Conservation (phyloP, 2,888 invertebrate genomes). For the Trissolcus japonicus region DNA sequence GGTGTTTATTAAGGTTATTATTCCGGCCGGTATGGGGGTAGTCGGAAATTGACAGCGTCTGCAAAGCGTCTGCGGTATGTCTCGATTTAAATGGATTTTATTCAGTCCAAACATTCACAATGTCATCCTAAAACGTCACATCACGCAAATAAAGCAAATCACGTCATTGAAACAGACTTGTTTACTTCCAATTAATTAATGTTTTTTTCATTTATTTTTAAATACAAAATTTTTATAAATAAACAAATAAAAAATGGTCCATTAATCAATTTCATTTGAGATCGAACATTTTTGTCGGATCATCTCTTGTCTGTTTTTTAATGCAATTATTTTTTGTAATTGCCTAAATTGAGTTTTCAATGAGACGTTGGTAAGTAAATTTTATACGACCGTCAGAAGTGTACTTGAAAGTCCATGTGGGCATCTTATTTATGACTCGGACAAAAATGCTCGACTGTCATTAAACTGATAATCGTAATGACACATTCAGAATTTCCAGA, state of each 20-base stretch:
- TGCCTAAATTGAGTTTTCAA: neutral
- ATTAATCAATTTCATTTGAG: no score
- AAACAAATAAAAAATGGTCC: neutral
- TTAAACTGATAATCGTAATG: slow-evolving; percentile 10
- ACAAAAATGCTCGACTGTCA: slow-evolving; percentile 20
- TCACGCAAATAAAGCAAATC: neutral
- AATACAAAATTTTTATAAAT: neutral
- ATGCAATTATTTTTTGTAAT: slow-evolving; percentile 4
- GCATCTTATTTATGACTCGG: slow-evolving; percentile 41
- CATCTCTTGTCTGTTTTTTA: no score
- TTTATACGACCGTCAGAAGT: slow-evolving; percentile 3
- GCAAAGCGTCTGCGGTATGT: slow-evolving; percentile 42
- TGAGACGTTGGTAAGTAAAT: neutral
- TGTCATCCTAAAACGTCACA: no score
- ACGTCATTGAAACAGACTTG: neutral
- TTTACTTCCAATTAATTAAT: neutral
- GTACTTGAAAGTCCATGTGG: slow-evolving; percentile 29
- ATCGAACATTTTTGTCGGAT: no score
- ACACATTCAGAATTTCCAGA: slow-evolving; percentile 5
- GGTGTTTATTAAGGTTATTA: slow-evolving; percentile 39
- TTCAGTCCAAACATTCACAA: no score
- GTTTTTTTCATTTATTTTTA: neutral
- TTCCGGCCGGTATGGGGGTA: slow-evolving; percentile 35
- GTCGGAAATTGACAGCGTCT: slow-evolving; percentile 45
- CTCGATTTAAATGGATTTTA: slow-evolving; percentile 20